Percentiles rank a stretch among this genome's conserved stretches.
Conservation (phyloP, 2,888 invertebrate genomes). For the Melipona bicolor region DNA sequence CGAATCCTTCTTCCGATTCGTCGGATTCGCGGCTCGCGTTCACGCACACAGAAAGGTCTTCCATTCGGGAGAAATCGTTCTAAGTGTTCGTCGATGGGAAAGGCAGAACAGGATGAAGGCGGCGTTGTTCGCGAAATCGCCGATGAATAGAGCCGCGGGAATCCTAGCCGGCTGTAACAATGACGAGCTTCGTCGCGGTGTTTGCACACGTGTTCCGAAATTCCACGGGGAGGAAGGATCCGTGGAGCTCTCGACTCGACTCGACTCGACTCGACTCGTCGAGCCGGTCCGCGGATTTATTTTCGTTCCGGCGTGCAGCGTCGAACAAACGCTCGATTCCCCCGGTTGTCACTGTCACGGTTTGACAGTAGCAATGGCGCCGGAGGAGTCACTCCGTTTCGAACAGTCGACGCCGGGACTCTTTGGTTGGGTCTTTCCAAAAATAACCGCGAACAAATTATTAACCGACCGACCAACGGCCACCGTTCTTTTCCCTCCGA, state of each 20-base stretch:
- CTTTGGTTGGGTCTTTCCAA: slow-evolving; percentile 47
- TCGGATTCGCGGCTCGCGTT: background rate
- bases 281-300: slow-evolving; percentile 66
- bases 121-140: slow-evolving; percentile 34
- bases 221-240: slow-evolving; percentile 34
- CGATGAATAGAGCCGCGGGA: slow-evolving; percentile 20
- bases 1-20: too few species aligned
- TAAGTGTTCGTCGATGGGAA: slow-evolving; percentile 6
- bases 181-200: slow-evolving; percentile 50
- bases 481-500: slow-evolving; percentile 33
- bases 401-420: slow-evolving; percentile 20
- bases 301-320: slow-evolving; percentile 56
- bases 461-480: slow-evolving; percentile 75
- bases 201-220: slow-evolving; percentile 67
- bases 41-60: too few species aligned
- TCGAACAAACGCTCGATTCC: slow-evolving; percentile 57
- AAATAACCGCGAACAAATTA: slow-evolving; percentile 79
- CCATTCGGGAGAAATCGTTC: slow-evolving; percentile 1
- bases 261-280: too few species aligned
- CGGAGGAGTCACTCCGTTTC: slow-evolving; percentile 57
- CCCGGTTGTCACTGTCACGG: slow-evolving; percentile 61
- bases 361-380: slow-evolving; percentile 63
- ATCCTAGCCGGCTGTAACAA: slow-evolving; percentile 33
- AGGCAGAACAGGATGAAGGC: slow-evolving; percentile 37
- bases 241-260: background rate